A percentile compares a stretch with the other conserved stretches of the same genome.
Conservation (phyloP, 2,888 invertebrate species). For the Metacarcinus magister region DNA sequence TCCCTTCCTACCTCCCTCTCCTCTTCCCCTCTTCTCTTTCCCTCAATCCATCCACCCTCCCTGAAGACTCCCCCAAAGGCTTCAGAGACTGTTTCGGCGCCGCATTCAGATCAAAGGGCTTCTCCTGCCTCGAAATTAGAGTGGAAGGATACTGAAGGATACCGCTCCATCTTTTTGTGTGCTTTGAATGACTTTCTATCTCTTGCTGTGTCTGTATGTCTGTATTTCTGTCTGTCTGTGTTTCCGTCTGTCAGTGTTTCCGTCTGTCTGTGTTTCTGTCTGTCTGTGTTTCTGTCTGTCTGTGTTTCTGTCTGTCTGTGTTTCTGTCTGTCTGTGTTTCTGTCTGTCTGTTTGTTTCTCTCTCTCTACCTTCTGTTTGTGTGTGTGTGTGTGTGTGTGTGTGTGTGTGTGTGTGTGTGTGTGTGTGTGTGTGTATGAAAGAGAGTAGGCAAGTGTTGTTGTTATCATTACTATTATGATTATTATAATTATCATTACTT, state of each 20-base stretch:
- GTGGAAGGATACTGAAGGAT: conserved; percentile 21
- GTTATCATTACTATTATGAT: too few species aligned
- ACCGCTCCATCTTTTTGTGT: conserved; percentile 2
- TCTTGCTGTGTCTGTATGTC: not conserved
- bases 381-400: too few species aligned
- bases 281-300: not conserved
- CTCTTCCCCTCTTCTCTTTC: not conserved
- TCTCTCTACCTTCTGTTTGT: too few species aligned
- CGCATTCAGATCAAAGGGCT: conserved; percentile 1
- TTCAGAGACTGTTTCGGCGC: conserved; percentile 21
- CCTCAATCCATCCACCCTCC: not conserved
- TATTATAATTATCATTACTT: too few species aligned
- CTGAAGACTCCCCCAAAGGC: not conserved
- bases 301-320: too few species aligned
- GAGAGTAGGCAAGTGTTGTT: too few species aligned
- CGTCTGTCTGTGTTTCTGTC: not conserved
- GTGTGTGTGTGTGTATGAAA: too few species aligned
- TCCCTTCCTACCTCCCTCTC: not conserved
- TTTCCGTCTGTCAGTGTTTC: not conserved
- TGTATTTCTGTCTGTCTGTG: not conserved
- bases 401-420: too few species aligned
- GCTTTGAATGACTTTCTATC: not conserved
- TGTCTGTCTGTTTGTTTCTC: too few species aligned
- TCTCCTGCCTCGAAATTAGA: not conserved
- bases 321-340: too few species aligned